Evolutionary conservation across 2,888 invertebrate species (phyloP), one percentile per base, ranked within the genome.

Genomic region (Perizoma flavofasciatum): DNA sequence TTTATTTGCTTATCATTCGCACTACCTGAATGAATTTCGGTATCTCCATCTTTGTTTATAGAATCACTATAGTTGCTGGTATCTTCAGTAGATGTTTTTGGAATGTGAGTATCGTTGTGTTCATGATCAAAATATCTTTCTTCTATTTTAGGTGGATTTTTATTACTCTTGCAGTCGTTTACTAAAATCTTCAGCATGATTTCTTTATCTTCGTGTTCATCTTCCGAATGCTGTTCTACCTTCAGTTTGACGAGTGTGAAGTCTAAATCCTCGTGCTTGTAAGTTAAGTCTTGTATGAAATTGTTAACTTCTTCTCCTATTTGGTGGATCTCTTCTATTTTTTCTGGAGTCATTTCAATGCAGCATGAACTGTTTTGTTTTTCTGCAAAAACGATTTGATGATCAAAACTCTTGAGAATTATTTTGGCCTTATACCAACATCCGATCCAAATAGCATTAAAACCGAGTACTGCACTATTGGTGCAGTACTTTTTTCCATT

Each of bases 211-310:
- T 51, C 51, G 0, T 35, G 8, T 10, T 51, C 51, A 32, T 51
- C 37, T 0, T 51, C 51, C 0, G 41, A 37, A 47, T 57, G 57
- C 2, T 57, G 46, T 37, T 57, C 57, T 2, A 57, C 35, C 32
- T 10, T 51, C 5, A 57, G 9, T 5, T 51, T 11, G n/a, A 57
- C 32, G 4, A 47, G 10, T 10, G 51, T 43, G 32, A 57, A 51
- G 51, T 57, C 57, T 33, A 51, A 51, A 32, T 57, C 57, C 47
- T 47, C 41, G 9, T 57, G 22, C 37, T 51, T 47, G 8, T 57
- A 41, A 2, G 57, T 1, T n/a, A 57, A n/a, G 5, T 41, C 11
- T 33, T 57, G 9, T 6, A 57, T 51, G 9, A 57, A 57, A 4
- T 4, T 35, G 35, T 46, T 57, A 5, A 57, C 11, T 7, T 57